These are phyloP conservation scores for Thecophora atra DNA, from an alignment of 2,888 invertebrate genomes.

Conservation along the genomic window DNA sequence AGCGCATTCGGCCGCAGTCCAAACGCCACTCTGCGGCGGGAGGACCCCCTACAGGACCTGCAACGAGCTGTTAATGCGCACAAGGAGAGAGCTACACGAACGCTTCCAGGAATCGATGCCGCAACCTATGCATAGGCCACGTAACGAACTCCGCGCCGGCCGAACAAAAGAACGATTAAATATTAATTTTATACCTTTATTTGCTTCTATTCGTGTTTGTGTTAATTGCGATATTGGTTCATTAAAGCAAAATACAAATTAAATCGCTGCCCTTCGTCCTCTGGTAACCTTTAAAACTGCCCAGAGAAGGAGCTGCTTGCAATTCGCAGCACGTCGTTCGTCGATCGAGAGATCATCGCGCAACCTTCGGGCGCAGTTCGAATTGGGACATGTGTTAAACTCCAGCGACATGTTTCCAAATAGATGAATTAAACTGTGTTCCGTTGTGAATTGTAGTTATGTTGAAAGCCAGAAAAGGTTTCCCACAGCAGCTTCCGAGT, in stretches of 20 bases:
- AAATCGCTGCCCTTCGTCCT: too few relatives aligned
- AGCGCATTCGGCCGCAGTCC: background rate
- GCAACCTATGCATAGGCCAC: background rate
- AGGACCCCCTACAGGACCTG: constrained; percentile 60
- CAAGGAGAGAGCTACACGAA: constrained; percentile 19
- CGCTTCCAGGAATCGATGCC: constrained; percentile 26
- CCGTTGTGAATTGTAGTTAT: too few relatives aligned
- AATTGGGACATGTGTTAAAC: too few relatives aligned
- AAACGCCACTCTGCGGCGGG: background rate
- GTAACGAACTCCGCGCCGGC: background rate
- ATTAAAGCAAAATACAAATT: background rate
- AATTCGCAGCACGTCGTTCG: too few relatives aligned
- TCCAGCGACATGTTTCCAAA: too few relatives aligned
- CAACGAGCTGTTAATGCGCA: constrained; percentile 62
- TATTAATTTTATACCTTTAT: constrained; percentile 25
- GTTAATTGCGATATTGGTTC: background rate
- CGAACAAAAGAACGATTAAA: background rate
- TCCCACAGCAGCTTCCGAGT: background rate
- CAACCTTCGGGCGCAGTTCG: too few relatives aligned
- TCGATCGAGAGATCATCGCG: too few relatives aligned
- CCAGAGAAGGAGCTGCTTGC: too few relatives aligned
- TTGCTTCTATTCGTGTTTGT: background rate
- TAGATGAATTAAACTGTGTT: too few relatives aligned
- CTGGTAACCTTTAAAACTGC: too few relatives aligned
- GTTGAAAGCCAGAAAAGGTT: background rate